phyloP scores from a whole-genome alignment of 2,888 invertebrate species.

The Drosophila yooni region DNA sequence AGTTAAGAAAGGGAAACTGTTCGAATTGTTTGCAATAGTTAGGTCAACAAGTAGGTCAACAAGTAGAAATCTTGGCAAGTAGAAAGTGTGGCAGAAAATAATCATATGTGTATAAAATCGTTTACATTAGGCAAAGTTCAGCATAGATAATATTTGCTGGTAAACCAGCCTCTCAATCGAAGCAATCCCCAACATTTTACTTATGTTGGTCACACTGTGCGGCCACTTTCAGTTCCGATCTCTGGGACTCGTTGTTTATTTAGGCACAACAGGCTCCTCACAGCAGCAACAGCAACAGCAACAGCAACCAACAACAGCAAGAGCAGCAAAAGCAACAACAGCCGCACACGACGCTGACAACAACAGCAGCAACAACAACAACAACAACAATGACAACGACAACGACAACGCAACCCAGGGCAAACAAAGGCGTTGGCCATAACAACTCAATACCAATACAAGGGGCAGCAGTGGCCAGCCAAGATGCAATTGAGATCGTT shows the following conservation, averaged over 20 bases:
- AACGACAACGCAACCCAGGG: conserved; percentile 76
- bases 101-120: background rate
- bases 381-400: conserved; percentile 66
- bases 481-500: conserved; percentile 57
- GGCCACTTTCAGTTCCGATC: conserved; percentile 48
- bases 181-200: background rate
- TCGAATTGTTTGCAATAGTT: background rate
- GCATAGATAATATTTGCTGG: background rate
- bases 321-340: conserved; percentile 33
- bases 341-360: conserved; percentile 74
- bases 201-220: conserved; percentile 40
- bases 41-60: background rate
- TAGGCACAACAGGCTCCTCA: conserved; percentile 73
- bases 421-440: conserved; percentile 77
- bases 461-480: conserved; percentile 38
- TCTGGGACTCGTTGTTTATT: conserved; percentile 65
- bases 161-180: background rate
- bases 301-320: conserved; percentile 44
- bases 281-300: conserved; percentile 45
- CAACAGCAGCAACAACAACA: conserved; percentile 65
- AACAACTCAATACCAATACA: conserved; percentile 69
- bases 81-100: background rate
- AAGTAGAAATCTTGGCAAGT: background rate
- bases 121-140: background rate
- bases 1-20: background rate